Percentiles rank a stretch among this genome's conserved stretches.
Conservation (phyloP, 2,113 vertebrate species). For the Oreochromis aureus region DNA sequence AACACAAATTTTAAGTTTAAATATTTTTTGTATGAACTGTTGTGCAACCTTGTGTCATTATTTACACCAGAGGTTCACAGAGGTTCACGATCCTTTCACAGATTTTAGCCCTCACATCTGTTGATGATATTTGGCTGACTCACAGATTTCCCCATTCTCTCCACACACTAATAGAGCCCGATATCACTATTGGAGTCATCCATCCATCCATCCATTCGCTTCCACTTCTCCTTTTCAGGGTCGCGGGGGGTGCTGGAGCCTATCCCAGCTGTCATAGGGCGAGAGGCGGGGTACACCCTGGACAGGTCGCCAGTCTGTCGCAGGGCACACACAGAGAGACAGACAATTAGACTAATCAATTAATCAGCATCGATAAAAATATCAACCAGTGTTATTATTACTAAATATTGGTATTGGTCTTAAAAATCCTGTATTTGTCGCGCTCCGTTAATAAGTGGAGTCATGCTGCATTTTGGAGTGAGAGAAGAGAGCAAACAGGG, state of each 20-base stretch:
- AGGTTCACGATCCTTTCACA: background rate
- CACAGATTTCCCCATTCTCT: background rate
- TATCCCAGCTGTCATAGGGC: no score
- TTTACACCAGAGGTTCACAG: background rate
- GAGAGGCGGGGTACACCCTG: no score
- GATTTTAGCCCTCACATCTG: background rate
- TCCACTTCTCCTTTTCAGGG: no score
- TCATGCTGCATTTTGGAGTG: background rate
- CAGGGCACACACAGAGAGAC: no score
- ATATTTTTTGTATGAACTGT: background rate
- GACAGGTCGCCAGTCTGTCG: no score
- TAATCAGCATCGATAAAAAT: background rate
- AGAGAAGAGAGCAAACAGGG: background rate
- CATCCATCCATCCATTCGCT: no score
- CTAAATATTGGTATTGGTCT: background rate
- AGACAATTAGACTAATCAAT: no score
- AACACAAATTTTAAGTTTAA: background rate
- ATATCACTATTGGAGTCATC: no score
- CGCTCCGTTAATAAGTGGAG: background rate
- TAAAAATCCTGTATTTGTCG: rapidly evolving
- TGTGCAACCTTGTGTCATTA: background rate
- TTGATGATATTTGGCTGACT: background rate
- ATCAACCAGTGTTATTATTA: background rate
- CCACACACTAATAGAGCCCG: background rate
- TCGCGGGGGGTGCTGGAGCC: no score